phyloP scores from a whole-genome alignment of 2,888 invertebrate species.

The Prenolepis imparis region DNA sequence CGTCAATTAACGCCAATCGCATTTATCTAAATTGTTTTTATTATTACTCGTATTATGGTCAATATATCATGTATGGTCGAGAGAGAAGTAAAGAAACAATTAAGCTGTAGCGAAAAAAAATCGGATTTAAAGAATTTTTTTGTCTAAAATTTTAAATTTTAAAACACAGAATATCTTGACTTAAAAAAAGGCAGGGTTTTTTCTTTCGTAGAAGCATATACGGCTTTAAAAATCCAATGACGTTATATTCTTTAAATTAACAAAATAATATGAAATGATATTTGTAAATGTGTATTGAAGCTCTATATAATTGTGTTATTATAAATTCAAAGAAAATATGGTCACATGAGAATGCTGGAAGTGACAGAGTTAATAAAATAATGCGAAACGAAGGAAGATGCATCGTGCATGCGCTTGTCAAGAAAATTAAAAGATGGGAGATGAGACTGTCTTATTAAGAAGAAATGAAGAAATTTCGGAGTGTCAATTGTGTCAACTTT shows the following conservation, averaged over 20 bases:
- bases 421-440: background rate
- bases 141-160: background rate
- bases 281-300: background rate
- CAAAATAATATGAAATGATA: background rate
- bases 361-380: conserved; percentile 11
- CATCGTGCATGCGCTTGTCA: background rate
- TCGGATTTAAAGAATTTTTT: background rate
- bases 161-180: background rate
- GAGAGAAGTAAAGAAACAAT: background rate
- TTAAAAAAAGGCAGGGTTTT: background rate
- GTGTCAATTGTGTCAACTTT: background rate
- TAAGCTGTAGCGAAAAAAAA: background rate
- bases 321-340: background rate
- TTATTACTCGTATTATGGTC: too few species aligned
- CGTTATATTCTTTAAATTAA: background rate
- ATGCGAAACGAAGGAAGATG: background rate
- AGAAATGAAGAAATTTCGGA: background rate
- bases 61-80: background rate
- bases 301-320: background rate
- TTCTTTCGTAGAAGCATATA: background rate
- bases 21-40: background rate
- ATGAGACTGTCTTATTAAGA: background rate
- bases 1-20: background rate
- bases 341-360: background rate
- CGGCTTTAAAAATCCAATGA: background rate